Evolutionary conservation across 2,888 invertebrate genomes (phyloP), one percentile per base, ranked within the genome.

Genomic region (Caenorhabditis sp.): DNA sequence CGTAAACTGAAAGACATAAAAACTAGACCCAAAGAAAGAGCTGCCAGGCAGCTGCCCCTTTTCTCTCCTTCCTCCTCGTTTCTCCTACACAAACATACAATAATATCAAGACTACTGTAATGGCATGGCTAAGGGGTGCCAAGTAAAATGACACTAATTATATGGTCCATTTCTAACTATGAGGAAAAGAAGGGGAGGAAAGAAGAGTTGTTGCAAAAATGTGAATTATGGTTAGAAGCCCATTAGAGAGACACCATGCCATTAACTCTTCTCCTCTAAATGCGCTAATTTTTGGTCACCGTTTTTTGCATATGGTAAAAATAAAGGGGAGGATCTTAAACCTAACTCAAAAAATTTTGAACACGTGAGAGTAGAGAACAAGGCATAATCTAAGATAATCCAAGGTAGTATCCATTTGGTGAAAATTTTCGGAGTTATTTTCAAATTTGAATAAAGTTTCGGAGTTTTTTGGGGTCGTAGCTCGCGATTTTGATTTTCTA

Each of bases 1-100:
- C 72, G 72, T 72, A 72, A 72, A 72, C 67, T 67, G 64, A 53
- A 65, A 67, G 64, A 67, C 71, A 67, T 67, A 71, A 71, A 52
- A 71, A 63, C 64, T 26, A 59, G 26, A 27, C 17, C 7, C 50
- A 49, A 56, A 63, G 10, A 20, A 58, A 63, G 67, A 67, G 71
- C 71, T 67, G 71, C 59, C 67, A 67, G 67, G 62, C 50, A 63
- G 52, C 59, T 53, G 65, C 57, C 70, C 65, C 62, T 66, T 61
- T 65, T 59, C 70, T 12, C 20, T 20, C 25, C 10, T 31, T 20
- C 26, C 17, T 20, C 17, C 4, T 20, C 36, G 1, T 8, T n/a
- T 20, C 36, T 59, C 38, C 63, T 66, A 67, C 67, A 71, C 60
- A 63, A 61, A 60, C 63, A 53, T 43, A 43, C 43, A 43, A 43